Conservation (phyloP, 2,888 invertebrate species). For the Pachydiplax longipennis region DNA sequence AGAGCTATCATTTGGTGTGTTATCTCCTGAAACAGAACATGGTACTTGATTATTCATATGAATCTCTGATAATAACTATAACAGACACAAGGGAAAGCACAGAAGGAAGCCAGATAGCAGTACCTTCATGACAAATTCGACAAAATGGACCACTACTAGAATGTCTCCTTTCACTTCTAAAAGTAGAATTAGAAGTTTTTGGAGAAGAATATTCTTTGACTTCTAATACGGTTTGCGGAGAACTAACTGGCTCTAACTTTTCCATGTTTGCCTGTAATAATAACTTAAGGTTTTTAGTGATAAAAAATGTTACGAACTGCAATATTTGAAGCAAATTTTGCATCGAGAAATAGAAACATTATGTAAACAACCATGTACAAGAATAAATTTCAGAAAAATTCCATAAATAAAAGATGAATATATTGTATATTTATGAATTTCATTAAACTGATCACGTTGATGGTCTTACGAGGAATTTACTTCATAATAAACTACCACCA, state of each 20-base stretch:
- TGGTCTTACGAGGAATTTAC: too few relatives aligned
- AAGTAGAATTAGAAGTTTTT: not conserved
- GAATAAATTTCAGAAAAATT: too few relatives aligned
- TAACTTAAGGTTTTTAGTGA: not conserved
- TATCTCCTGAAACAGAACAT: not conserved
- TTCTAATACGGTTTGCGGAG: not conserved
- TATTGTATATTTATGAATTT: too few relatives aligned
- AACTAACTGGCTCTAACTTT: not conserved
- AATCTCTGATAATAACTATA: not conserved
- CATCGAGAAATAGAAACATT: too few relatives aligned
- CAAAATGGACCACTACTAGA: slow-evolving; percentile 56
- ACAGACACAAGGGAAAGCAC: not conserved
- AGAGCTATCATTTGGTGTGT: slow-evolving; percentile 1
- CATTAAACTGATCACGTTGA: too few relatives aligned
- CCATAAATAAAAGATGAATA: too few relatives aligned
- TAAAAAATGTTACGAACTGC: too few relatives aligned
- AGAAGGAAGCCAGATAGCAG: not conserved
- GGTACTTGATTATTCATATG: not conserved
- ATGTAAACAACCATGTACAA: too few relatives aligned
- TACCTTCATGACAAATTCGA: slow-evolving; percentile 64
- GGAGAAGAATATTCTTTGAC: not conserved
- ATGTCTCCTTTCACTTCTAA: slow-evolving; percentile 40
- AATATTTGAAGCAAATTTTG: too few relatives aligned
- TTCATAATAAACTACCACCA: too few relatives aligned
- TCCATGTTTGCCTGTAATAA: not conserved